Evolutionary conservation across 2,113 vertebrate genomes (phyloP).

Genomic region (Cercopithecus mona): DNA sequence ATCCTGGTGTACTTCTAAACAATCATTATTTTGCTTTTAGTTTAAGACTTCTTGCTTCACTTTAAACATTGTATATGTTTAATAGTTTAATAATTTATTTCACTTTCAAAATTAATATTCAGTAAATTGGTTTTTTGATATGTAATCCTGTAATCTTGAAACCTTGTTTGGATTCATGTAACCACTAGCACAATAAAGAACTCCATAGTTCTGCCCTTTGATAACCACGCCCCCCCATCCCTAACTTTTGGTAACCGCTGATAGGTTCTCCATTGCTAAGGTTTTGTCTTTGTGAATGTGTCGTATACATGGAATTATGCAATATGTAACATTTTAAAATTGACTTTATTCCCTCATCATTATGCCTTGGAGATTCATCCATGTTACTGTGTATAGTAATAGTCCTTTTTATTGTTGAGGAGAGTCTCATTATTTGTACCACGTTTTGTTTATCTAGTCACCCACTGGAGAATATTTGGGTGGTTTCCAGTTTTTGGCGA

Average conservation of each 20-base stretch:
- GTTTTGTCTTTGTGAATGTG: not conserved
- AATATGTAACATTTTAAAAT: not conserved
- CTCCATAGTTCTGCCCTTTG: not conserved
- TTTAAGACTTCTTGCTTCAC: not conserved
- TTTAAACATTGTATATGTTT: not conserved
- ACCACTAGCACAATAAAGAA: not conserved
- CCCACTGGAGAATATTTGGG: not conserved
- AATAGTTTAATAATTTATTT: not conserved
- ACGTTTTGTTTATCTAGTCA: not conserved
- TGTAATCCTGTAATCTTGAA: not conserved
- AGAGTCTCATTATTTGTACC: not conserved
- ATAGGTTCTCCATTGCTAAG: not conserved
- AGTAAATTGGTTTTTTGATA: not conserved
- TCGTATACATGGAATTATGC: not conserved
- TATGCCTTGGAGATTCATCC: not conserved
- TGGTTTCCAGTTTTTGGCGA: not conserved
- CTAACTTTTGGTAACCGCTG: not conserved
- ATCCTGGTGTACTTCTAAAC: not conserved
- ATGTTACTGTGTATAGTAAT: not conserved
- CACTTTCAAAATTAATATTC: not conserved
- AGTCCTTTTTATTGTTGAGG: not conserved
- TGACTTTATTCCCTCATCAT: not conserved
- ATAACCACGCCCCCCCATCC: not conserved
- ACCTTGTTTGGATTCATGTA: not conserved
- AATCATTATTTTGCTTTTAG: not conserved